Percentiles rank a stretch among this genome's conserved stretches.
Conservation (phyloP, 2,888 invertebrate genomes). For the Orthosia incerta region DNA sequence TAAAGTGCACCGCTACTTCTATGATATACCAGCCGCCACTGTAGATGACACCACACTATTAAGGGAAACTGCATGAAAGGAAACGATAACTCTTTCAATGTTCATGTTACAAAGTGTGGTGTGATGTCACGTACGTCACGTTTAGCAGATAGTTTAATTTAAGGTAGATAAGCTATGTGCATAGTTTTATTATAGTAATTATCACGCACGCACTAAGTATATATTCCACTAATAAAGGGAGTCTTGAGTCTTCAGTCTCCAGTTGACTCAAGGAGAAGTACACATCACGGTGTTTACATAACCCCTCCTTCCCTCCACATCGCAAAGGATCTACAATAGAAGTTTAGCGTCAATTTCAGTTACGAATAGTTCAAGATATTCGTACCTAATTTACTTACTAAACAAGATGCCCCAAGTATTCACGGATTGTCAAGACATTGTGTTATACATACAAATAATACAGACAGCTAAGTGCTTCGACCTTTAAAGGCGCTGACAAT, state of each 20-base stretch:
- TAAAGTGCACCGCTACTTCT: no score
- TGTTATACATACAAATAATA: constrained; percentile 11
- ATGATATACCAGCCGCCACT: no score
- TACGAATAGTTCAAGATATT: neutral
- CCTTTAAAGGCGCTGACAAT: constrained; percentile 2
- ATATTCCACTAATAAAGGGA: no score
- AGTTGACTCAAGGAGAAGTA: no score
- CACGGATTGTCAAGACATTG: neutral
- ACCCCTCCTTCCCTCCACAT: no score
- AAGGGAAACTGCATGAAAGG: neutral
- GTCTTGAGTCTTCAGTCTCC: no score
- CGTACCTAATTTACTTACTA: neutral
- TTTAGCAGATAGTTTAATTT: no score
- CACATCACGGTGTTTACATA: no score
- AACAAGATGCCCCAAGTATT: neutral
- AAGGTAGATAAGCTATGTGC: no score
- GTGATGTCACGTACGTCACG: no score
- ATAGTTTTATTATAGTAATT: no score
- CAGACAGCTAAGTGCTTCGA: constrained; percentile 3
- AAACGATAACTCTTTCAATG: constrained; percentile 1
- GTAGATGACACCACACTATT: neutral
- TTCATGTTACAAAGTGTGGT: neutral
- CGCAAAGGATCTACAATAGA: neutral
- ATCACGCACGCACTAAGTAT: no score
- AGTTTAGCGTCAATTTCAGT: neutral